A percentile compares a stretch with the other conserved stretches of the same genome.
These are phyloP conservation scores for Decapterus maruadsi DNA, from an alignment of 2,797 vertebrate genomes.

Conservation along the genomic window DNA sequence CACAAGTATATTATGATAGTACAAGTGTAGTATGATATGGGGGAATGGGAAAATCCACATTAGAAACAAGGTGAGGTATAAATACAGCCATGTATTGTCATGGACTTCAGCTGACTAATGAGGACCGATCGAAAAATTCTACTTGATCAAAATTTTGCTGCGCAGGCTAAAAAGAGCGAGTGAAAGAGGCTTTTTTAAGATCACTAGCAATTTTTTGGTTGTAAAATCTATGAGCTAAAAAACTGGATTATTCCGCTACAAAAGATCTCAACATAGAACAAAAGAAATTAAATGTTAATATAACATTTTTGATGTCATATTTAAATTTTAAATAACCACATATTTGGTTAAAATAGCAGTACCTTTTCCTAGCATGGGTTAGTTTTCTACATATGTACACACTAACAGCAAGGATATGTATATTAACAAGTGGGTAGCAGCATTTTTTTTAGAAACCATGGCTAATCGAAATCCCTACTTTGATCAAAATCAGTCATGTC, in stretches of 20 bases:
- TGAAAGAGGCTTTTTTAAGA: conserved; percentile 28
- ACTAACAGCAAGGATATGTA: conserved; percentile 66
- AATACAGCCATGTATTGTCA: conserved; percentile 56
- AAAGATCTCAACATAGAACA: conserved; percentile 66
- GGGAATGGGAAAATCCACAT: conserved; percentile 25
- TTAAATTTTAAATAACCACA: conserved; percentile 65
- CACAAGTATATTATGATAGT: conserved; percentile 51
- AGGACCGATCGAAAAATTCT: conserved; percentile 39
- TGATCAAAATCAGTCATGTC: conserved; percentile 20
- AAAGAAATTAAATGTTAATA: conserved; percentile 84
- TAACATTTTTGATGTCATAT: conserved; percentile 81
- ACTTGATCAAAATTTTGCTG: conserved; percentile 45
- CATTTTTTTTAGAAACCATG: conserved; percentile 57
- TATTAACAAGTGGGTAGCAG: conserved; percentile 81
- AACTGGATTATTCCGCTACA: conserved; percentile 67
- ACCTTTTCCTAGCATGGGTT: conserved; percentile 66
- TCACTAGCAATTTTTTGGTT: conserved; percentile 29
- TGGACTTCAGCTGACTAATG: conserved; percentile 67
- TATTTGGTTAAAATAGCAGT: conserved; percentile 73
- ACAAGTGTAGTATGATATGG: conserved; percentile 56
- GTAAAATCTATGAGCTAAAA: conserved; percentile 50
- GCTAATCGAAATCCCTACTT: conserved; percentile 52
- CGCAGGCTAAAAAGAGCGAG: conserved; percentile 26
- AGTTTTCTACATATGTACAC: conserved; percentile 81
- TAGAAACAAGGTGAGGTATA: conserved; percentile 66